Evolutionary conservation across 2,797 vertebrate genomes (phyloP).

Genomic region (Clamator glandarius): DNA sequence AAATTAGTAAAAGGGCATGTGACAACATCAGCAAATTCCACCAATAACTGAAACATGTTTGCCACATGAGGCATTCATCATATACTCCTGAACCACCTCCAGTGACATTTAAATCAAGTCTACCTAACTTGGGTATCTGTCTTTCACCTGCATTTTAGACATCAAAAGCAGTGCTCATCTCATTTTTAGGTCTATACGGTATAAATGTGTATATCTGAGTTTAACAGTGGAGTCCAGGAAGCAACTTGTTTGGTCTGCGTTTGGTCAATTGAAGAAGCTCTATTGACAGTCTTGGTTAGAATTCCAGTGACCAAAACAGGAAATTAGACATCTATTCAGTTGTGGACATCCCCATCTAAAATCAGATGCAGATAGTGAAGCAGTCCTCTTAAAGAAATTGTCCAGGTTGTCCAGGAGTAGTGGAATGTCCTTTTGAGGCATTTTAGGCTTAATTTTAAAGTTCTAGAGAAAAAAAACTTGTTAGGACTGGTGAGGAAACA

Average conservation of each 20-base stretch:
- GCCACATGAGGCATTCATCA: background rate
- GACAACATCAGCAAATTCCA: background rate
- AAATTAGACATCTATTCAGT: background rate
- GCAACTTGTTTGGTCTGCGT: background rate
- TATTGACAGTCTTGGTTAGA: background rate
- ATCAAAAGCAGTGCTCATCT: background rate
- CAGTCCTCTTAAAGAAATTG: background rate
- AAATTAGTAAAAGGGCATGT: background rate
- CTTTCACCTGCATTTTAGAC: background rate
- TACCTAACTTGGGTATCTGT: background rate
- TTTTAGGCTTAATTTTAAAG: conserved; percentile 12
- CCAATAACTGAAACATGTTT: background rate
- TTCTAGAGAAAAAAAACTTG: background rate
- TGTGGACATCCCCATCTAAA: background rate
- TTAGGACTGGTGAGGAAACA: background rate
- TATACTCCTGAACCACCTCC: background rate
- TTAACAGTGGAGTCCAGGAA: background rate
- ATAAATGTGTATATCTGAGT: background rate
- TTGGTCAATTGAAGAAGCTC: background rate
- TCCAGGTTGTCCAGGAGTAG: background rate
- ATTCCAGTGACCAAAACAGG: background rate
- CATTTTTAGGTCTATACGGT: background rate
- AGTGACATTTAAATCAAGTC: background rate
- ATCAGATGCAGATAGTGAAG: background rate
- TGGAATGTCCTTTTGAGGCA: background rate